Evolutionary conservation across 2,888 invertebrate genomes (phyloP), one percentile per base, ranked within the genome.

Genomic region (Aphelenchoides bicaudatus): DNA sequence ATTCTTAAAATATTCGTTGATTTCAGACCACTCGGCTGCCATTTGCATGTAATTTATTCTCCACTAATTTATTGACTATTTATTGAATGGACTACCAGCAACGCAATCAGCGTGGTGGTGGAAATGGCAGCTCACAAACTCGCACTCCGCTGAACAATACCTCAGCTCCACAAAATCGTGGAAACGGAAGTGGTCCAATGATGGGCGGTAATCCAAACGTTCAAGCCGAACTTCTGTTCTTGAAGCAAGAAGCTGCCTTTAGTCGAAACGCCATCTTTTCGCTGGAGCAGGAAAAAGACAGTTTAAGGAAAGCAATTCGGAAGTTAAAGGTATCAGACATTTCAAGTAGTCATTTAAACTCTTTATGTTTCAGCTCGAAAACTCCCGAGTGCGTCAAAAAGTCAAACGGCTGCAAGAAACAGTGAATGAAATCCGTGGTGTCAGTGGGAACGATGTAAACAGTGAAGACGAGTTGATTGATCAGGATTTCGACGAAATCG

Each of bases 261-360:
- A 62, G 65, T 6, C 62, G 67, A 23, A 59, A 62, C 34, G 67
- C 70, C 1, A 68, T 74, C 25, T 54, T 61, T 1, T 37, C 61
- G 23, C 60, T 74, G 53, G 71, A 75, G 54, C 62, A 61, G 29
- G 75, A 75, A 47, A 71, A 74, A 48, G 72, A 73, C 52, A 69
- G 67, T 37, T 62, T 75, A 13, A 63, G 75, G 23, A 66, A 66
- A 27, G 75, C 72, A 29, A 70, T 75, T 28, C 66, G 75, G 27
- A 75, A 75, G 59, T 61, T 75, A 31, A 75, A 75, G 65, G 73
- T 73, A 6, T n/a, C n/a, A n/a, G n/a, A n/a, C n/a, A n/a, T n/a
- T n/a, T n/a, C n/a, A n/a, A n/a, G n/a, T n/a, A 10, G 46, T 10
- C 10, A 10, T 43, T 43, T 16, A 10, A 13, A 13, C 13, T n/a